Conservation (phyloP, 2,113 vertebrate genomes). For the Ceyx melanurus region DNA sequence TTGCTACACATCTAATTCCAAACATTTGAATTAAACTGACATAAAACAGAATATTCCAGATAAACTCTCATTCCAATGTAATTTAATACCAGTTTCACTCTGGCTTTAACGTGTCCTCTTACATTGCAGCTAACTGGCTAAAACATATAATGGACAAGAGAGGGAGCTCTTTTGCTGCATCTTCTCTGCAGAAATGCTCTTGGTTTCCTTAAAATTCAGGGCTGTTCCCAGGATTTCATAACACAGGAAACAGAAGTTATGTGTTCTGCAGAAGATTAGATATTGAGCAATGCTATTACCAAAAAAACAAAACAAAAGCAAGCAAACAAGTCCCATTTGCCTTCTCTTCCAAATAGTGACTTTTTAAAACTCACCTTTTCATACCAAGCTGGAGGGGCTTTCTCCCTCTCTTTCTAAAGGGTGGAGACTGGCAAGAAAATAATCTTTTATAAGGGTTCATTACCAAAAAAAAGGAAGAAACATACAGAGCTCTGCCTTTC, state of each 20-base stretch:
- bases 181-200: not conserved
- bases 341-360: not conserved
- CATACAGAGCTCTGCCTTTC: not conserved
- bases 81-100: not conserved
- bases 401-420: not conserved
- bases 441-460: not conserved
- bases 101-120: not conserved
- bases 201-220: conserved; percentile 33
- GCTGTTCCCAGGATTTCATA: conserved; percentile 73
- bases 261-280: conserved; percentile 70
- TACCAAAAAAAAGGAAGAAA: not conserved
- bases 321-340: not conserved
- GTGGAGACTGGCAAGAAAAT: not conserved
- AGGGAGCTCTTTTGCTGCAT: conserved; percentile 75
- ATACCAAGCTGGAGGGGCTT: not conserved
- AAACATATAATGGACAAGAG: conserved; percentile 52
- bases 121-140: not conserved
- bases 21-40: not conserved
- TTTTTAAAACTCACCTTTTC: not conserved
- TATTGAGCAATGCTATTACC: conserved; percentile 20
- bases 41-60: conserved; percentile 11
- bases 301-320: not conserved
- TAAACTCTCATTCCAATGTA: not conserved
- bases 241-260: conserved; percentile 77
- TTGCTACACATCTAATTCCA: not conserved